Conservation (phyloP, 2,888 invertebrate species). For the Philaethria dido region DNA sequence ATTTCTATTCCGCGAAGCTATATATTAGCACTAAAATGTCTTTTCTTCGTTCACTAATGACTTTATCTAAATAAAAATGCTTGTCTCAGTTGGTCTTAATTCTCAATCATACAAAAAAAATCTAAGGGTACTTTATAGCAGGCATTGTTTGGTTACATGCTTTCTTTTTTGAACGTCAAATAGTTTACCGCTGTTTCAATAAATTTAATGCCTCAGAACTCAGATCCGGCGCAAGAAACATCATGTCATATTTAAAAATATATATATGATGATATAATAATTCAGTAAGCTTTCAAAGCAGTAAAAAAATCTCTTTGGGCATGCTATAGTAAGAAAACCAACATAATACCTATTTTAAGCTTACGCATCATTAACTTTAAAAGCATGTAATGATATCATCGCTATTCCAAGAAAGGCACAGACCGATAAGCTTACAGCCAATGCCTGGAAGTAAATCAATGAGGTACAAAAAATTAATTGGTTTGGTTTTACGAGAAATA, state of each 20-base stretch:
- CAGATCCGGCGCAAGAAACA: no score
- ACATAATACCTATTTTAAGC: constrained; percentile 31
- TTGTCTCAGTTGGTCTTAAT: no score
- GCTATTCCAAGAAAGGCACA: constrained; percentile 49
- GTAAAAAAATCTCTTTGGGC: not conserved
- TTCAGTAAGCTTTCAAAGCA: not conserved
- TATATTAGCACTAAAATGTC: no score
- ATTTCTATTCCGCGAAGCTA: no score
- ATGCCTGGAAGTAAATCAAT: constrained; percentile 39
- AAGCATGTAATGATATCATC: constrained; percentile 56
- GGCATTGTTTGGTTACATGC: no score
- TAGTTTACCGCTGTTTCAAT: no score
- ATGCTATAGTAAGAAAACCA: constrained; percentile 16
- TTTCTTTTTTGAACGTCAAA: no score
- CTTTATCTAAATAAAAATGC: no score
- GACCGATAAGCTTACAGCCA: constrained; percentile 40
- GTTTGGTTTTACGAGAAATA: constrained; percentile 40
- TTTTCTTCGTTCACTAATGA: no score
- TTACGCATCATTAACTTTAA: constrained; percentile 34
- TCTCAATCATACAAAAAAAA: no score
- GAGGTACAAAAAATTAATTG: constrained; percentile 53
- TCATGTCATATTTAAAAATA: not conserved
- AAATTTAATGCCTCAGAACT: no score
- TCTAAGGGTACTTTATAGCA: no score
- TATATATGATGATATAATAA: not conserved